These are phyloP conservation scores for Chaetura pelagica DNA, from an alignment of 2,113 vertebrate genomes.

Conservation along the genomic window DNA sequence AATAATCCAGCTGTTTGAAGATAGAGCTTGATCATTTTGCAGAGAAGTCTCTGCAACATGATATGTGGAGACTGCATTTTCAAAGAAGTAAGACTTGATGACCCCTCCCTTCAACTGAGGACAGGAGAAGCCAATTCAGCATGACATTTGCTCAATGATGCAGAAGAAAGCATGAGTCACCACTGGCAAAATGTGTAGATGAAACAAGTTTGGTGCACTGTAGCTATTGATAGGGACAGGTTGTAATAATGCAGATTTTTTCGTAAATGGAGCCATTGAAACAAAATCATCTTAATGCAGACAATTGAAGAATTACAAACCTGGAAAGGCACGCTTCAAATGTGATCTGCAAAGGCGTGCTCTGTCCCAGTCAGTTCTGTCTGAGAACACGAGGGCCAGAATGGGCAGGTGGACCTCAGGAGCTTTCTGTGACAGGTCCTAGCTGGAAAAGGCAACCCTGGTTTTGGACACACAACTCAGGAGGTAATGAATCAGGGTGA, in stretches of 20 bases:
- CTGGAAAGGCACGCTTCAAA: background rate
- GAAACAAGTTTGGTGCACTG: background rate
- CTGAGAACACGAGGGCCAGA: background rate
- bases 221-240: background rate
- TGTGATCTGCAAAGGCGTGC: background rate
- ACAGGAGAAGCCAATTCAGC: background rate
- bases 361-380: background rate
- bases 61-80: background rate
- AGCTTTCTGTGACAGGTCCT: background rate
- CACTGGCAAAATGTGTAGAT: background rate
- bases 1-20: constrained; percentile 58
- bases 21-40: constrained; percentile 36
- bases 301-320: background rate
- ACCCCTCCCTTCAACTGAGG: background rate
- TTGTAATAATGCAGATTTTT: background rate
- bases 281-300: background rate
- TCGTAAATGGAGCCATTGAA: background rate
- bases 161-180: background rate
- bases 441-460: background rate
- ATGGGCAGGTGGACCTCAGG: background rate
- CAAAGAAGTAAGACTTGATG: background rate
- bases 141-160: background rate
- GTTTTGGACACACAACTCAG: background rate
- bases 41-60: constrained; percentile 34
- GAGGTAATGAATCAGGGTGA: background rate